These are phyloP conservation scores for Diarsia brunnea DNA, from an alignment of 2,888 invertebrate species.

Conservation along the genomic window DNA sequence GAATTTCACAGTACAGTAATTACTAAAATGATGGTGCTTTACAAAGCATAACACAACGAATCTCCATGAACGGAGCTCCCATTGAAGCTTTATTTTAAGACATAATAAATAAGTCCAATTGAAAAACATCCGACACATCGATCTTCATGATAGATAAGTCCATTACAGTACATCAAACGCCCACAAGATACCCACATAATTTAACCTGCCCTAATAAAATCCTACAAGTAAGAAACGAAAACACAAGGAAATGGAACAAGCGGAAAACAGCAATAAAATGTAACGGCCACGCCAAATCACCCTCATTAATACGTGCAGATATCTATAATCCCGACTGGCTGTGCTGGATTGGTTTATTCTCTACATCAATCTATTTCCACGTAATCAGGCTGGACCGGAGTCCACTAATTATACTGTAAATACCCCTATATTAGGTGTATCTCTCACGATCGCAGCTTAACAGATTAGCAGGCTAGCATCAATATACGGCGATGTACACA, in stretches of 20 bases:
- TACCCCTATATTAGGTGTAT: slow-evolving; percentile 62
- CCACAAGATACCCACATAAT: slow-evolving; percentile 54
- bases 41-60: not conserved
- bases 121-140: slow-evolving; percentile 31
- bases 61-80: not conserved
- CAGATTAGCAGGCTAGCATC: slow-evolving; percentile 61
- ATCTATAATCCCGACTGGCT: slow-evolving; percentile 55
- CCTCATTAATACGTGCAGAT: slow-evolving; percentile 63
- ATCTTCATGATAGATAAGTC: slow-evolving; percentile 36
- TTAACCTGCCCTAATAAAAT: slow-evolving; percentile 48
- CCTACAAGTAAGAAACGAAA: slow-evolving; percentile 50
- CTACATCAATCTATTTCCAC: slow-evolving; percentile 67
- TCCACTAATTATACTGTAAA: slow-evolving; percentile 68
- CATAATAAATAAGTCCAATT: not conserved
- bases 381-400: slow-evolving; percentile 60
- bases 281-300: slow-evolving; percentile 47
- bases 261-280: slow-evolving; percentile 64
- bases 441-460: slow-evolving; percentile 65
- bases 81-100: not conserved
- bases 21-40: not conserved
- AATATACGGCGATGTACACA: slow-evolving; percentile 40
- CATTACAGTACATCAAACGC: slow-evolving; percentile 57
- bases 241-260: slow-evolving; percentile 41
- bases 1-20: not conserved
- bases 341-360: slow-evolving; percentile 62